These are phyloP conservation scores for Xenopus petersii DNA, from an alignment of 2,797 vertebrate species.

Conservation along the genomic window DNA sequence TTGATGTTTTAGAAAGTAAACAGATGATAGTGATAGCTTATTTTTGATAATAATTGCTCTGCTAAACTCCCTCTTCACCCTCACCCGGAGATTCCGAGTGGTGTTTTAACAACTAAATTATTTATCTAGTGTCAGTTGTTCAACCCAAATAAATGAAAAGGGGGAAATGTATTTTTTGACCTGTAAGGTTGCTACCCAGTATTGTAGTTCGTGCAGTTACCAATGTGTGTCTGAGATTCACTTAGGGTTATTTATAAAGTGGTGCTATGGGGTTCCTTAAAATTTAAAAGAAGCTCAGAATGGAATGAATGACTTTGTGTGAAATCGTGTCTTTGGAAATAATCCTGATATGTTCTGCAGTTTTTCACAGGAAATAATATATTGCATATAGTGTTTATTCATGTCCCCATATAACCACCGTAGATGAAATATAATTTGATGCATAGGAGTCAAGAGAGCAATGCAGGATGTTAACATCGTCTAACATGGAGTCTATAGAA, in stretches of 20 bases:
- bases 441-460: neutral
- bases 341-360: neutral
- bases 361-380: neutral
- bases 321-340: neutral
- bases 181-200: slow-evolving; percentile 5
- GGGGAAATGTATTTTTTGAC: slow-evolving; percentile 9
- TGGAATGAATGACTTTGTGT: no score
- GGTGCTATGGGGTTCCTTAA: neutral
- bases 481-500: neutral
- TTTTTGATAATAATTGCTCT: no score
- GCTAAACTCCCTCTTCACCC: neutral
- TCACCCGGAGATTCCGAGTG: neutral
- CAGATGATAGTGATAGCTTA: no score
- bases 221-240: slow-evolving; percentile 3
- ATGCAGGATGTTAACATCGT: neutral
- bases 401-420: neutral
- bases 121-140: slow-evolving; percentile 1
- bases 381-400: neutral
- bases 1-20: neutral
- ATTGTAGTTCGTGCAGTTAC: slow-evolving; percentile 1
- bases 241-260: neutral
- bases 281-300: no score
- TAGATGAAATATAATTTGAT: neutral
- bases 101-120: slow-evolving; percentile 37
- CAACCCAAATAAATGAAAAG: slow-evolving; percentile 20